A percentile compares a stretch with the other conserved stretches of the same genome.
phyloP scores from a whole-genome alignment of 37 sponge, comb jelly and placozoan species.

The Diacarnus erythraeanus region DNA sequence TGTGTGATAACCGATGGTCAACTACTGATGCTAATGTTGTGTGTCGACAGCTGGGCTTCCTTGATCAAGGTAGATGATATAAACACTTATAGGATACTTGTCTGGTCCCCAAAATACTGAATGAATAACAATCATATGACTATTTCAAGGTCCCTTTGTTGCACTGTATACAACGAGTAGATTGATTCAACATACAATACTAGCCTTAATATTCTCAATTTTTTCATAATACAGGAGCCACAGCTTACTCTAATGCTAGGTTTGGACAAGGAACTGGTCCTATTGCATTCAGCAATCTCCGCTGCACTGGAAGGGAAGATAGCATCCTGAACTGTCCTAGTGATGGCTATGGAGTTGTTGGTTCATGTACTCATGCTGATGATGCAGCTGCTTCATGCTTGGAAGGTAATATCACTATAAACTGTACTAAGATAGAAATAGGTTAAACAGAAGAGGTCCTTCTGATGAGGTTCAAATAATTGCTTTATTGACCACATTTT shows the following conservation, averaged over 20 bases:
- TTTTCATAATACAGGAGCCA: conserved; percentile 8
- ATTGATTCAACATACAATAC: not conserved
- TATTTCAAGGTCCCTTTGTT: not conserved
- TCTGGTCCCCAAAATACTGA: too few relatives aligned
- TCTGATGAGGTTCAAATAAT: too few relatives aligned
- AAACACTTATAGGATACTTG: not conserved
- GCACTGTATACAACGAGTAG: too few relatives aligned
- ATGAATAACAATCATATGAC: too few relatives aligned
- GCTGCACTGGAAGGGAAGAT: conserved; percentile 28
- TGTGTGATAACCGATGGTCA: conserved; percentile 25
- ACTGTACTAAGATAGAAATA: too few relatives aligned
- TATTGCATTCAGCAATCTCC: conserved; percentile 44
- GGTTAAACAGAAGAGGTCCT: too few relatives aligned
- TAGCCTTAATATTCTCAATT: not conserved
- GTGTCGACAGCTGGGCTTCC: conserved; percentile 29
- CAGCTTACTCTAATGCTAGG: conserved; percentile 19
- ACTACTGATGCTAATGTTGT: conserved; percentile 15
- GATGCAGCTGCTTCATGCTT: conserved; percentile 20
- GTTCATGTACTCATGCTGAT: conserved; percentile 43
- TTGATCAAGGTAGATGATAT: not conserved
- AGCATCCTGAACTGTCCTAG: conserved; percentile 22
- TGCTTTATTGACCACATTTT: too few relatives aligned
- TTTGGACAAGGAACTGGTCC: conserved; percentile 47
- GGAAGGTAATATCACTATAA: conserved; percentile 11
- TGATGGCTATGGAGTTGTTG: conserved; percentile 13